Conservation (phyloP, 2,113 vertebrate genomes). For the Rana temporaria region DNA sequence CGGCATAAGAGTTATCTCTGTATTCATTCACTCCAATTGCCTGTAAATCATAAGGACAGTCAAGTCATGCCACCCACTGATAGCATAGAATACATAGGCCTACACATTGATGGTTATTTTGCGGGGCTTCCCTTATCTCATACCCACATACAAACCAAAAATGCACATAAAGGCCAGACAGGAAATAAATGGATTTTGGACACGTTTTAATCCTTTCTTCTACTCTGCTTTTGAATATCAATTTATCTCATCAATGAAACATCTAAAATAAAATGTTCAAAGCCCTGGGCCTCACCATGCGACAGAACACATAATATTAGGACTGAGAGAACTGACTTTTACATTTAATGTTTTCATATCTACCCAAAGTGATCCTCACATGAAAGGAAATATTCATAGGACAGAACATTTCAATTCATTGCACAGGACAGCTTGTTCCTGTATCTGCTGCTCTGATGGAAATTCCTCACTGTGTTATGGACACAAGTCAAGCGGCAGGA, state of each 20-base stretch:
- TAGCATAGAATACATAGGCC: constrained; percentile 30
- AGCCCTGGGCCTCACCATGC: neutral
- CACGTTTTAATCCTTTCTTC: constrained; percentile 15
- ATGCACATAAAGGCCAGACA: neutral
- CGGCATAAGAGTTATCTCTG: neutral
- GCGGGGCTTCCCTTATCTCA: constrained; percentile 21
- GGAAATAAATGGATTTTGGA: constrained; percentile 9
- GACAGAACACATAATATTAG: neutral
- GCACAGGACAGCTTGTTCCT: constrained; percentile 24
- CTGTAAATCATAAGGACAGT: constrained; percentile 33
- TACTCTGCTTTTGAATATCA: constrained; percentile 13
- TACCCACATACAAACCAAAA: constrained; percentile 18
- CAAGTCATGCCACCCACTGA: constrained; percentile 45
- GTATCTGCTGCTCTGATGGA: constrained; percentile 10
- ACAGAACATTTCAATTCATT: constrained; percentile 14
- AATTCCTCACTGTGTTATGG: constrained; percentile 1
- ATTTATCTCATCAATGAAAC: constrained; percentile 46
- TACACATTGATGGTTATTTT: constrained; percentile 7
- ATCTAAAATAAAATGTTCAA: constrained; percentile 37
- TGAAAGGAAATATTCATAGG: constrained; percentile 35
- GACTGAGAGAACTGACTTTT: neutral
- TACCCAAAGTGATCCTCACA: constrained; percentile 10
- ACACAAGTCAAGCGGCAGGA: constrained; percentile 17
- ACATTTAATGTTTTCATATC: constrained; percentile 19
- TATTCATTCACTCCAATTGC: neutral